These are phyloP conservation scores for Grus americana DNA, from an alignment of 2,113 vertebrate genomes.

Conservation along the genomic window DNA sequence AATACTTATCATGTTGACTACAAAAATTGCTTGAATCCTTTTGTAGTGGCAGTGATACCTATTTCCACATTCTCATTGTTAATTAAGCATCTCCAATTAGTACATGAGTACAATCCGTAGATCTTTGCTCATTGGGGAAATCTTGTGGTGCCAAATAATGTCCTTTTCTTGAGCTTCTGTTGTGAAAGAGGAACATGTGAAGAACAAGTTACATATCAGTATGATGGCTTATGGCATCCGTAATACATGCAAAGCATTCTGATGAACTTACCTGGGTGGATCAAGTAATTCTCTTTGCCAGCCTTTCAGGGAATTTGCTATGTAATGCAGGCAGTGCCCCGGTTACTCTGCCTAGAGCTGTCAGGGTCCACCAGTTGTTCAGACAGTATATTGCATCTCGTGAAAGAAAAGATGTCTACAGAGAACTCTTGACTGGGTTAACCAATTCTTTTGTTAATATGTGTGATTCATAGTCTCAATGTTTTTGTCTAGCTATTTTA, in stretches of 20 bases:
- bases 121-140: neutral
- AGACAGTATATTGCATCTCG: neutral
- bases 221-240: neutral
- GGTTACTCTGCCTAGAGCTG: neutral
- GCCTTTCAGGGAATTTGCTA: neutral
- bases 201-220: neutral
- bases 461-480: neutral
- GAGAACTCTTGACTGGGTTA: neutral
- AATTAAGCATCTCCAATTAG: neutral
- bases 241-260: neutral
- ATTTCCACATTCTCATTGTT: neutral
- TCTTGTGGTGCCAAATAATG: neutral
- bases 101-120: neutral
- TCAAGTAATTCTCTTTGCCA: neutral
- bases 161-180: neutral
- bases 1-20: neutral
- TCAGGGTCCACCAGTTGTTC: neutral
- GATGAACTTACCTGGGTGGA: neutral
- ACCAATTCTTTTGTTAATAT: neutral
- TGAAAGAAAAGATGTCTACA: neutral
- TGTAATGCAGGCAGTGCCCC: neutral
- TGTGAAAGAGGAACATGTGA: neutral
- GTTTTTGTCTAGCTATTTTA: neutral
- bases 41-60: neutral
- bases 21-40: neutral